Evolutionary conservation across 2,888 invertebrate species (phyloP).

Genomic region (Ligdia adustata): DNA sequence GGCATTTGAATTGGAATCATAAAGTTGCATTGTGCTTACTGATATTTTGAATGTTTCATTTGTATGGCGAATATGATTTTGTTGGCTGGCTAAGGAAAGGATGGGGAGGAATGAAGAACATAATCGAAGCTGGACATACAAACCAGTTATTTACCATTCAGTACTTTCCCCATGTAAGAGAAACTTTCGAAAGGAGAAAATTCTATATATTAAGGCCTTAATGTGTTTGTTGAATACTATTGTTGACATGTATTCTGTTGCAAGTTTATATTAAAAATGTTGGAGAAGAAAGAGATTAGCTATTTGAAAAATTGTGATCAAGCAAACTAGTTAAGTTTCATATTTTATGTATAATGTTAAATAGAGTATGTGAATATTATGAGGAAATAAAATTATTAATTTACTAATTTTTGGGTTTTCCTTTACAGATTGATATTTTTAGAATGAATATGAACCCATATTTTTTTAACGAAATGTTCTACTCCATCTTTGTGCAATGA

Average conservation of each 20-base stretch:
- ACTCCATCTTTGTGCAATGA: too few relatives aligned
- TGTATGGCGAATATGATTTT: too few relatives aligned
- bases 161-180: too few relatives aligned
- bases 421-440: not conserved
- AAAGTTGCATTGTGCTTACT: too few relatives aligned
- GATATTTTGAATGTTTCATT: too few relatives aligned
- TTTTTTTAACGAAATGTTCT: too few relatives aligned
- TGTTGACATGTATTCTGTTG: conserved; percentile 61
- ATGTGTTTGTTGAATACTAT: conserved; percentile 55
- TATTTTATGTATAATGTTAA: conserved; percentile 76
- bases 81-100: too few relatives aligned
- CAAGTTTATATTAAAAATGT: conserved; percentile 59
- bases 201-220: conserved; percentile 65
- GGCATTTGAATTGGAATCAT: too few relatives aligned
- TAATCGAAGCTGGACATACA: too few relatives aligned
- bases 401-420: conserved; percentile 64
- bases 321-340: conserved; percentile 78
- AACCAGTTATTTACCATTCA: too few relatives aligned
- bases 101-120: too few relatives aligned
- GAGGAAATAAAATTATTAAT: conserved; percentile 82
- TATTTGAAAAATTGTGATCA: conserved; percentile 75
- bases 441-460: too few relatives aligned
- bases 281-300: conserved; percentile 44
- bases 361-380: conserved; percentile 79
- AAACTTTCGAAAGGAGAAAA: not conserved